Evolutionary conservation across 1,140 invertebrate species (phyloP), one percentile per base, ranked within the genome.

Genomic region (Lepidostoma basale): DNA sequence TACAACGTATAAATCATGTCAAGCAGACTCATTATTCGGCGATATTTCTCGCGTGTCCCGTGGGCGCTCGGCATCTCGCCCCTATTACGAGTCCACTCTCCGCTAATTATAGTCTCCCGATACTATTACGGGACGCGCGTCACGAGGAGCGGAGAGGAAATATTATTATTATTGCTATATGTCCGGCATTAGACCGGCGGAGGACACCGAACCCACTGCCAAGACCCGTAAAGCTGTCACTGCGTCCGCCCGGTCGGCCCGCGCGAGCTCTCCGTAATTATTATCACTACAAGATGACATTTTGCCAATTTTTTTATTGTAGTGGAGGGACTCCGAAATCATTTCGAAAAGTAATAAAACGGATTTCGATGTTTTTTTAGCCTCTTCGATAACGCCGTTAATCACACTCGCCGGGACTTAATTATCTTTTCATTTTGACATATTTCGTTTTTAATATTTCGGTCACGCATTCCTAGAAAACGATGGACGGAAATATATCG

Each of bases 21-120:
- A 56, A 54, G 33, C 66, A 54, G 63, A 67, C 62, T 72, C 70
- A 72, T 72, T 72, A 72, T 72, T 72, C 65, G 70, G 70, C 52
- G 70, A 72, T 72, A 71, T 71, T 60, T 72, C 66, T 72, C 70
- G 54, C 67, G 22, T 25, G 49, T 33, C 40, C 47, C 16, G 70
- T 72, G 70, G 70, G 70, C 67, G 70, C 44, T 6, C 20, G 22
- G 36, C 42, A 60, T 47, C 40, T 66, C 66, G 62, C 62, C 60
- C 42, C 69, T 67, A 68, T 66, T 69, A 59, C 70, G 22, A 64
- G 59, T 68, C 49, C 56, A 47, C 59, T 22, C 36, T 12, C 25
- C 63, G 40, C 68, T 72, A 72, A 72, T 72, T 67, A 68, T 72
- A 72, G 62, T 71, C 30, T 39, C 65, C 36, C 45, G 66, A 40